These are phyloP conservation scores for Chrysochloris asiatica DNA, from an alignment of 2,113 vertebrate genomes.

Conservation along the genomic window DNA sequence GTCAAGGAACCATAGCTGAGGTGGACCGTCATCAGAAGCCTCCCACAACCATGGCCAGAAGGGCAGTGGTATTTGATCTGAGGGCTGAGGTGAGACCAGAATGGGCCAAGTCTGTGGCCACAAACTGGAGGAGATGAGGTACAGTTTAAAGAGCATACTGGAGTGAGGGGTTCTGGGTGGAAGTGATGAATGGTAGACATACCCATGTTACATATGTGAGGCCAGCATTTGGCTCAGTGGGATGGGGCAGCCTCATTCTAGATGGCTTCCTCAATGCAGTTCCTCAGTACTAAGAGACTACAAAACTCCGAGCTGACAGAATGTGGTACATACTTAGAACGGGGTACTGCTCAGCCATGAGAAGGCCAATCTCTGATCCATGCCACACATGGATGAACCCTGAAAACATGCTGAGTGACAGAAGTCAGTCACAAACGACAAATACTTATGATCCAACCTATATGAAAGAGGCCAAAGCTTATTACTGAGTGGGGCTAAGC, in stretches of 20 bases:
- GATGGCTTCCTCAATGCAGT: not conserved
- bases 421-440: not conserved
- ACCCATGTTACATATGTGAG: no score
- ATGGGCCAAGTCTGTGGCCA: not conserved
- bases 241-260: fast-evolving
- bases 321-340: not conserved
- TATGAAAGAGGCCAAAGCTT: not conserved
- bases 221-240: not conserved
- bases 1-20: no score
- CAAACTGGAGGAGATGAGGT: no score
- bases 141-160: no score
- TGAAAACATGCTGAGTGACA: not conserved
- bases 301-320: fast-evolving
- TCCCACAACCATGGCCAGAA: not conserved
- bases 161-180: fast-evolving
- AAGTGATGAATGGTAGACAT: no score
- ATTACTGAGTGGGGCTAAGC: not conserved
- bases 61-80: no score
- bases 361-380: not conserved
- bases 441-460: not conserved
- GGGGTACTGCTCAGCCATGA: not conserved
- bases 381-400: not conserved
- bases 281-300: not conserved
- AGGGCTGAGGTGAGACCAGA: not conserved
- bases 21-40: not conserved